A percentile compares a stretch with the other conserved stretches of the same genome.
Evolutionary conservation across 2,113 vertebrate species (phyloP).

Genomic region (Drymodes brunneopygia): DNA sequence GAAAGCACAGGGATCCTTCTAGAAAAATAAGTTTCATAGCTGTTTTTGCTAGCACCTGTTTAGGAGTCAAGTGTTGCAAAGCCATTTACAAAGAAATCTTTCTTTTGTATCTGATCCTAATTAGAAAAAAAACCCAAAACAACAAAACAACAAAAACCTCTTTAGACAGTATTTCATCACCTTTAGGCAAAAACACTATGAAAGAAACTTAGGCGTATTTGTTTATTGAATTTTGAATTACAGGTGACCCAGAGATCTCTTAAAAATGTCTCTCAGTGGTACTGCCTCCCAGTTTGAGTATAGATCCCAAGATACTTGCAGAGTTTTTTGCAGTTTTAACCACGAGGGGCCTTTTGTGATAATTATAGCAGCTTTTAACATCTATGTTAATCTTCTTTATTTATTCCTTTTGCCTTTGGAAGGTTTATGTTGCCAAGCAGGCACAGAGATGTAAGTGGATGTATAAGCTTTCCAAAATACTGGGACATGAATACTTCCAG

Average conservation of each 20-base stretch:
- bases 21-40: not conserved
- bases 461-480: not conserved
- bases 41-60: not conserved
- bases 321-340: not conserved
- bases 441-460: not conserved
- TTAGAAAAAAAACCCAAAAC: not conserved
- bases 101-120: not conserved
- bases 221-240: not conserved
- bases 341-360: not conserved
- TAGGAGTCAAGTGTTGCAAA: not conserved
- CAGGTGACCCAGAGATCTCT: not conserved
- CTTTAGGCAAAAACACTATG: not conserved
- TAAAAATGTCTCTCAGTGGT: not conserved
- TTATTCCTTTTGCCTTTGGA: constrained; percentile 33
- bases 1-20: not conserved
- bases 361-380: constrained; percentile 21
- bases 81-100: not conserved
- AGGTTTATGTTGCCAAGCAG: not conserved
- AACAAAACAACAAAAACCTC: not conserved
- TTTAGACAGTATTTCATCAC: not conserved
- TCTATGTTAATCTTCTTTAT: constrained; percentile 33
- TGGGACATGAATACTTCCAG: not conserved
- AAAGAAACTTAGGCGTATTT: not conserved
- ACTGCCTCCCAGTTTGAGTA: not conserved
- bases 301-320: not conserved